Conservation (phyloP, 2,113 vertebrate genomes). For the Scophthalmus maximus region DNA sequence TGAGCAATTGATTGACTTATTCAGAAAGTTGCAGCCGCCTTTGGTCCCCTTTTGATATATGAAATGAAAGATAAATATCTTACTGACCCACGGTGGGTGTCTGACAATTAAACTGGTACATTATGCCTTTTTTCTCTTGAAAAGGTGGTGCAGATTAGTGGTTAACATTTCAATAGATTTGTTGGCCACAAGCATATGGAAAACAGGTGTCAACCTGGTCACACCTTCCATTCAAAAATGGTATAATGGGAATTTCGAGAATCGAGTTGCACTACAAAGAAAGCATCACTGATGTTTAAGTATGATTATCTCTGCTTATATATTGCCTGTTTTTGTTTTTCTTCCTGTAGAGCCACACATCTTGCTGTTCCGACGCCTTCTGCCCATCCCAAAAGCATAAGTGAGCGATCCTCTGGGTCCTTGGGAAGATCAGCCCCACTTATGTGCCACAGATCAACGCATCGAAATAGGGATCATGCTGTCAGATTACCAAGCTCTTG, state of each 20-base stretch:
- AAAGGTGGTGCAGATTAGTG: not conserved
- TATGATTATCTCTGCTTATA: slow-evolving; percentile 4
- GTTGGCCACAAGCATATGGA: slow-evolving; percentile 22
- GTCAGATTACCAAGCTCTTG: slow-evolving; percentile 26
- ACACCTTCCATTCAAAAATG: slow-evolving; percentile 1
- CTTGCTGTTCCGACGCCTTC: slow-evolving; percentile 82
- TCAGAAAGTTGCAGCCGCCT: not conserved
- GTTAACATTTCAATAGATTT: slow-evolving; percentile 9
- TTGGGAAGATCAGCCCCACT: slow-evolving; percentile 40
- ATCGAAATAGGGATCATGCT: slow-evolving; percentile 21
- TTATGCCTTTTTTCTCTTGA: not conserved
- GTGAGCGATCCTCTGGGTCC: slow-evolving; percentile 37
- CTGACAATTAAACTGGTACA: not conserved
- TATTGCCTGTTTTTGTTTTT: not conserved
- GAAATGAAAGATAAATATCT: not conserved
- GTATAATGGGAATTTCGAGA: not conserved
- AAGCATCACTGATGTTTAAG: not conserved
- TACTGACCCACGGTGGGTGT: not conserved
- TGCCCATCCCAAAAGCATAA: slow-evolving; percentile 68
- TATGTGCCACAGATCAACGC: slow-evolving; percentile 23
- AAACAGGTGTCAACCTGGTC: not conserved
- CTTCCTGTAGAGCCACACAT: slow-evolving; percentile 82
- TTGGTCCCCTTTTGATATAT: not conserved
- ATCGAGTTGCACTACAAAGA: not conserved
- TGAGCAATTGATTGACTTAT: too few species aligned